Conservation (phyloP, 2,113 vertebrate species). For the Turnix velox region DNA sequence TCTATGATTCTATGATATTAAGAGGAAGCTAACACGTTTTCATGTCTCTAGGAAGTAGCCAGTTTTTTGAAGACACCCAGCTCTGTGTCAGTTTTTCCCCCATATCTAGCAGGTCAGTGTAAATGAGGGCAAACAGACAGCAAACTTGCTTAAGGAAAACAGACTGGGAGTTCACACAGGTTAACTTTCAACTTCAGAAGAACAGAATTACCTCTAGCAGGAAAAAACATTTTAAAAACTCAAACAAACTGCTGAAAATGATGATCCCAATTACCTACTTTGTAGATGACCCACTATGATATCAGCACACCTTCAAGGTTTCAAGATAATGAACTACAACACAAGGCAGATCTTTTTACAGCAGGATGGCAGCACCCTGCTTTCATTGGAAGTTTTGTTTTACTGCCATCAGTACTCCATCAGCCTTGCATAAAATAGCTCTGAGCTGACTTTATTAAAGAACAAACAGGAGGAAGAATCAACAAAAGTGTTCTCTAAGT, state of each 20-base stretch:
- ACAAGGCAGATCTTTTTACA: conserved; percentile 14
- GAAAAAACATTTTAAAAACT: background rate
- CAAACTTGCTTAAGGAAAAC: background rate
- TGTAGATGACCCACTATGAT: conserved; percentile 11
- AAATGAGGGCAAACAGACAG: background rate
- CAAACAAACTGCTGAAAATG: background rate
- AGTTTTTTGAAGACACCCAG: background rate
- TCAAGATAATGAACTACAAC: conserved; percentile 24
- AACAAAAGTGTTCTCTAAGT: conserved; percentile 44
- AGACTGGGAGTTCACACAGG: background rate
- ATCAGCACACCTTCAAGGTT: conserved; percentile 9
- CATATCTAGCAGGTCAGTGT: background rate
- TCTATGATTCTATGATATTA: no score
- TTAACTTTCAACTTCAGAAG: background rate
- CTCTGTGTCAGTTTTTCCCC: background rate
- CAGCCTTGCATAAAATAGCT: conserved; percentile 19
- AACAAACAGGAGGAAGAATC: conserved; percentile 46
- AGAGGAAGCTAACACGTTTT: background rate
- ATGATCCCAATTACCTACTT: background rate
- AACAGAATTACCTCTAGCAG: background rate
- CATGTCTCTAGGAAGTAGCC: background rate
- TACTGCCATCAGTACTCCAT: background rate
- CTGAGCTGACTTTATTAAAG: conserved; percentile 31
- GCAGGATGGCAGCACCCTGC: background rate
- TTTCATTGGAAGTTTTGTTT: conserved; percentile 6